phyloP scores from a whole-genome alignment of 2,113 vertebrate genomes.

The Octodon degus region DNA sequence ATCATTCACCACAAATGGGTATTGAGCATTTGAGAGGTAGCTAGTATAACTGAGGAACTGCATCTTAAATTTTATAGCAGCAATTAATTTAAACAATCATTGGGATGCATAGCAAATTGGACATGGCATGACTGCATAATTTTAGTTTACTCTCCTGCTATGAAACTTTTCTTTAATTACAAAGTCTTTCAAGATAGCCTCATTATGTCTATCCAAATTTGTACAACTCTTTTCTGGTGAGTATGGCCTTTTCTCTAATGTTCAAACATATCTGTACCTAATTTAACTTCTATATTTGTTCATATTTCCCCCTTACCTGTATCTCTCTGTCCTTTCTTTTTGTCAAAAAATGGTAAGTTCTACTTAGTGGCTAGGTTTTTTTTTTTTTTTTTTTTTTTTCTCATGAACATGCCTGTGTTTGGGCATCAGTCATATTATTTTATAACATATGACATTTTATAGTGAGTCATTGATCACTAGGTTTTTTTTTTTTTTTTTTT shows the following conservation, averaged over 20 bases:
- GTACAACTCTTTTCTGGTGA: not conserved
- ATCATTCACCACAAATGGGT: not conserved
- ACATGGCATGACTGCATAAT: not conserved
- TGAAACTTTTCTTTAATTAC: not conserved
- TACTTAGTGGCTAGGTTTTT: not conserved
- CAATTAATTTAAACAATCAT: not conserved
- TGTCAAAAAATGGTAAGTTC: not conserved
- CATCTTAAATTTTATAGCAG: constrained; percentile 9
- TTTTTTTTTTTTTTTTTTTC: no score
- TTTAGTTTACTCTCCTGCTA: not conserved
- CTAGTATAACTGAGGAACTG: not conserved
- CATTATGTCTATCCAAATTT: not conserved
- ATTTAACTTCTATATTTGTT: constrained; percentile 29
- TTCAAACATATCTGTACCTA: not conserved
- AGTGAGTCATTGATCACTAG: not conserved
- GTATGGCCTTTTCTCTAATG: not conserved
- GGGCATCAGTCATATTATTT: not conserved
- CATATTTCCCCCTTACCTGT: not conserved
- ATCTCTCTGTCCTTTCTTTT: not conserved
- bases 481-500: no score
- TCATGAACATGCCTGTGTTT: not conserved
- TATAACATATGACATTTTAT: not conserved
- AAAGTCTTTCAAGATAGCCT: not conserved
- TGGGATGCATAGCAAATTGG: not conserved
- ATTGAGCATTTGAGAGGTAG: not conserved